These are phyloP conservation scores for Pelochelys cantorii DNA, from an alignment of 2,797 vertebrate genomes.

Conservation along the genomic window DNA sequence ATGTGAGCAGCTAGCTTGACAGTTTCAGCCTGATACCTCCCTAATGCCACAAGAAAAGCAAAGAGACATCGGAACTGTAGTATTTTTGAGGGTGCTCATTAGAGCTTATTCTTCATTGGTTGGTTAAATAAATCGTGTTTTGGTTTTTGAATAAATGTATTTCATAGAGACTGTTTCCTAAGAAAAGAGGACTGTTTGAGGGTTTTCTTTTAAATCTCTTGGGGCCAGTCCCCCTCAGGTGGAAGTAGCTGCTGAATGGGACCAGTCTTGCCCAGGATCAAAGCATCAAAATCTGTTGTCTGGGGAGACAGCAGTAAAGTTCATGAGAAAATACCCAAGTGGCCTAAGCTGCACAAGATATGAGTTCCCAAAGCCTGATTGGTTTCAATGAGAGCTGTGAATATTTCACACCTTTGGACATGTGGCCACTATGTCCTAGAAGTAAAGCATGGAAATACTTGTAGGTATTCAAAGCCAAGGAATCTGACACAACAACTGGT, in stretches of 20 bases:
- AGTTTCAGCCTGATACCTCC: too few species aligned
- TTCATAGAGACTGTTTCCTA: too few species aligned
- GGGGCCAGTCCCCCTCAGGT: neutral
- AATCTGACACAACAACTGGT: too few species aligned
- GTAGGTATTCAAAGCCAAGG: too few species aligned
- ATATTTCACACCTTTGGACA: neutral
- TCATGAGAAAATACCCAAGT: neutral
- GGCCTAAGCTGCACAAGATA: neutral
- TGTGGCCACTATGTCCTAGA: neutral
- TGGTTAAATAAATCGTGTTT: too few species aligned
- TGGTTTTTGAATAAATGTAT: too few species aligned
- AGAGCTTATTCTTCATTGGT: too few species aligned
- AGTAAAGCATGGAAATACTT: neutral
- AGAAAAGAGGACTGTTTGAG: too few species aligned
- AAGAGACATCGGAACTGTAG: too few species aligned
- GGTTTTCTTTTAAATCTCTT: neutral
- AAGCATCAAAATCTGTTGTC: neutral
- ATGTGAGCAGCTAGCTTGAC: neutral
- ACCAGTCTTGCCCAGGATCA: neutral
- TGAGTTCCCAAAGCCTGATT: fast-evolving
- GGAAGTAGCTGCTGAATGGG: neutral
- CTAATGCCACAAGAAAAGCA: too few species aligned
- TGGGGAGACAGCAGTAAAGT: neutral
- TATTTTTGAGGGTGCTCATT: too few species aligned
- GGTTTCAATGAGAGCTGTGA: neutral